Percentiles rank a stretch among this genome's conserved stretches.
phyloP scores from a whole-genome alignment of 2,113 vertebrate genomes.

The Columbina picui region DNA sequence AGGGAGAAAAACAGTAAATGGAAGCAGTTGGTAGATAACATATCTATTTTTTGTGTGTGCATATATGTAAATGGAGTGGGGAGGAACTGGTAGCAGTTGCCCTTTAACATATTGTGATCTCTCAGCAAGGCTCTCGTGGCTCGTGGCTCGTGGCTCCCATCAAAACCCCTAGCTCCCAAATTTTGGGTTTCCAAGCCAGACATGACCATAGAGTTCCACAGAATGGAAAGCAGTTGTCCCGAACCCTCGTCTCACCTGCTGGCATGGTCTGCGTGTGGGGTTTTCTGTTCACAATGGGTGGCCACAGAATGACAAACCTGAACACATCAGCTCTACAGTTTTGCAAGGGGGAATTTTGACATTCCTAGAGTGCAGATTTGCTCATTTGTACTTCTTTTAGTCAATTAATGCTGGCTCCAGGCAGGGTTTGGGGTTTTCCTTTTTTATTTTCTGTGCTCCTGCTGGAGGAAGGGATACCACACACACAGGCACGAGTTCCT shows the following conservation, averaged over 20 bases:
- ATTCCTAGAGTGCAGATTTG: background rate
- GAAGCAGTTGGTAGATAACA: background rate
- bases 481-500: background rate
- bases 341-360: background rate
- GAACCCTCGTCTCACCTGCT: conserved; percentile 14
- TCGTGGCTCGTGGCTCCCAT: background rate
- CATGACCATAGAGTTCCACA: background rate
- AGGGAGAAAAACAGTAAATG: background rate
- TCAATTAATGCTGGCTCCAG: background rate
- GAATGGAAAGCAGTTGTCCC: background rate
- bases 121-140: background rate
- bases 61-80: background rate
- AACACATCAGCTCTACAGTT: background rate
- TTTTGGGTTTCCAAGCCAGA: background rate
- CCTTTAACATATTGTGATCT: background rate
- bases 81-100: background rate
- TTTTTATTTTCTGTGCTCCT: background rate
- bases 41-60: background rate
- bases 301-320: background rate
- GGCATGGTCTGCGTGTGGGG: background rate
- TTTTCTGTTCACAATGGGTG: background rate
- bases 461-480: background rate
- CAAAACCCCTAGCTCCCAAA: background rate
- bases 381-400: background rate
- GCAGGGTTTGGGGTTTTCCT: background rate